Evolutionary conservation across 2,888 invertebrate genomes (phyloP).

Genomic region (Sialis fuliginosa): DNA sequence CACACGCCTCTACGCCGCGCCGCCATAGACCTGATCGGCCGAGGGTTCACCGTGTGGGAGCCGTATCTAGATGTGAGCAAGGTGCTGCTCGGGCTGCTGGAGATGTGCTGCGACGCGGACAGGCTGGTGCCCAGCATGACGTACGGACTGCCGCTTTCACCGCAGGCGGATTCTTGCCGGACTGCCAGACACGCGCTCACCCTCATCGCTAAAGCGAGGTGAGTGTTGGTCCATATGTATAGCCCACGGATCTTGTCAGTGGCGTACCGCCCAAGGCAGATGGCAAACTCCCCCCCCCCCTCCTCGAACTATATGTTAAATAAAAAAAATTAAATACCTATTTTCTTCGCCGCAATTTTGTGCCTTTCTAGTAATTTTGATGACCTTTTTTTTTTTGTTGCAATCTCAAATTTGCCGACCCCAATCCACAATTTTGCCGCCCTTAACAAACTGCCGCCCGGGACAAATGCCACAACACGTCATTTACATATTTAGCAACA

Average conservation of each 20-base stretch:
- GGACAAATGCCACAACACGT: no score
- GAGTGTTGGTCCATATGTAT: slow-evolving; percentile 7
- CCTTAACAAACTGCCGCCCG: no score
- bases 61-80: slow-evolving; percentile 89
- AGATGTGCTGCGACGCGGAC: slow-evolving; percentile 82
- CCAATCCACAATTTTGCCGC: no score
- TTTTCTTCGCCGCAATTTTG: no score
- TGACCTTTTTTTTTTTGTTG: no score
- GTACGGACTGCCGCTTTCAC: slow-evolving; percentile 85
- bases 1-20: slow-evolving; percentile 89
- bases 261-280: no score
- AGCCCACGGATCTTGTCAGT: no score
- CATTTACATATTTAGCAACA: no score
- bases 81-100: slow-evolving; percentile 71
- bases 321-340: no score
- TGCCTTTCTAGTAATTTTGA: no score
- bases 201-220: slow-evolving; percentile 83
- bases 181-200: slow-evolving; percentile 95
- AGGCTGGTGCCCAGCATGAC: slow-evolving; percentile 84
- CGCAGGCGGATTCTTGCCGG: slow-evolving; percentile 91
- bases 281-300: slow-evolving; percentile 77
- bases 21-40: slow-evolving; percentile 90
- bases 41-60: slow-evolving; percentile 98
- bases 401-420: no score
- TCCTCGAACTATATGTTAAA: slow-evolving; percentile 82